Percentiles rank a stretch among this genome's conserved stretches.
phyloP scores from a whole-genome alignment of 2,797 vertebrate species.

The Picus viridis region DNA sequence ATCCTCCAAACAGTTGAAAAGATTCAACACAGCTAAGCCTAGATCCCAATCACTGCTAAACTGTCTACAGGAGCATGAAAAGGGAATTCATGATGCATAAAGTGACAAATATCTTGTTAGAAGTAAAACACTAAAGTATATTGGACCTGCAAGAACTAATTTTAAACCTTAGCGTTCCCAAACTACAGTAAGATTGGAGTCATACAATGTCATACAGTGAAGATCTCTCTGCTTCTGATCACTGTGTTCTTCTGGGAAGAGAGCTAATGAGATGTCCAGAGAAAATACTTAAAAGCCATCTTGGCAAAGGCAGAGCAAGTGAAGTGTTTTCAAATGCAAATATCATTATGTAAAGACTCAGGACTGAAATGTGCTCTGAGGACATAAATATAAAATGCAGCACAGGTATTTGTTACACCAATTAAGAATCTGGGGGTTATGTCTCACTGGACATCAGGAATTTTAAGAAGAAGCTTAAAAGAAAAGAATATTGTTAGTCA shows the following conservation, averaged over 20 bases:
- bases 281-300: neutral
- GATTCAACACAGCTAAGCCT: neutral
- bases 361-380: neutral
- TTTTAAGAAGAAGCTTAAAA: neutral
- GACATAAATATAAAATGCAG: neutral
- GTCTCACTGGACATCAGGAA: neutral
- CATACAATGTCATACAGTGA: neutral
- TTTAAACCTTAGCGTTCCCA: neutral
- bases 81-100: neutral
- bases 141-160: neutral
- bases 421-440: neutral
- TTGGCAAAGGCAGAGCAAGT: neutral
- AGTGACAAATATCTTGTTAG: neutral
- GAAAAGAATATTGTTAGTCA: accelerated
- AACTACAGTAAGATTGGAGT: neutral
- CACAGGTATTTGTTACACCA: neutral
- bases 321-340: neutral
- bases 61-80: neutral
- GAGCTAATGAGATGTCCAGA: neutral
- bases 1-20: neutral
- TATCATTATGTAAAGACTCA: neutral
- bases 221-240: neutral
- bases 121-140: neutral
- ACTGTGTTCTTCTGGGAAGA: neutral
- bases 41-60: neutral